A percentile compares a stretch with the other conserved stretches of the same genome.
phyloP scores from a whole-genome alignment of 2,888 invertebrate genomes.

The Malachius bipustulatus region DNA sequence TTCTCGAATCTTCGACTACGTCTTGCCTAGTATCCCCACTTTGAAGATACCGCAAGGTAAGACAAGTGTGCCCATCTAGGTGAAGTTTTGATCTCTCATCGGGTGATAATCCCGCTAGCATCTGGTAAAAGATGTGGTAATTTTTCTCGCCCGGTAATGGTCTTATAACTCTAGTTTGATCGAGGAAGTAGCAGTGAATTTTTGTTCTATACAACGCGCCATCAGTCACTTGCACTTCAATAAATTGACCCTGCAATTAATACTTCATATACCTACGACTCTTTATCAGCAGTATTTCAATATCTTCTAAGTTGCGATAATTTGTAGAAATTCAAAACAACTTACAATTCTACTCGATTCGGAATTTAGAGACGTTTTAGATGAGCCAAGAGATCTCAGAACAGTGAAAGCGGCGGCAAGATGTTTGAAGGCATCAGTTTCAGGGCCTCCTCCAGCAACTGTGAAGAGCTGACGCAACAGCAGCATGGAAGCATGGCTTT shows the following conservation, averaged over 20 bases:
- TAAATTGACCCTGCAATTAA: constrained; percentile 72
- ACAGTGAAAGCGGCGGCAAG: constrained; percentile 92
- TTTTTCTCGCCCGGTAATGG: constrained; percentile 82
- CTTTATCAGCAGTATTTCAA: too few species aligned
- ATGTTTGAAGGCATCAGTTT: constrained; percentile 94
- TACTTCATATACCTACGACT: too few species aligned
- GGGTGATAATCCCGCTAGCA: constrained; percentile 75
- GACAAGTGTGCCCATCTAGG: constrained; percentile 72
- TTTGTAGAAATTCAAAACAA: constrained; percentile 16
- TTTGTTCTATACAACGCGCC: constrained; percentile 89
- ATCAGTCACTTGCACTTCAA: constrained; percentile 92
- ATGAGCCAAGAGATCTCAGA: constrained; percentile 79
- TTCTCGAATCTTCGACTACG: constrained; percentile 55
- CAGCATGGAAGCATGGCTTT: constrained; percentile 87
- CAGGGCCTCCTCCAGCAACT: constrained; percentile 86
- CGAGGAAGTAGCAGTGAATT: constrained; percentile 91
- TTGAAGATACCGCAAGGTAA: constrained; percentile 71
- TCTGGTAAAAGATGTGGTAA: constrained; percentile 95
- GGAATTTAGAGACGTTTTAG: constrained; percentile 80
- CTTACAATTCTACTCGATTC: constrained; percentile 87
- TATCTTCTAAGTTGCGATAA: too few species aligned
- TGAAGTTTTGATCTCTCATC: constrained; percentile 82
- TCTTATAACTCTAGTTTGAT: constrained; percentile 82
- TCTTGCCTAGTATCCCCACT: constrained; percentile 61
- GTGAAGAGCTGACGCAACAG: constrained; percentile 83